phyloP scores from a whole-genome alignment of 2,113 vertebrate genomes.

The Tetrax tetrax region DNA sequence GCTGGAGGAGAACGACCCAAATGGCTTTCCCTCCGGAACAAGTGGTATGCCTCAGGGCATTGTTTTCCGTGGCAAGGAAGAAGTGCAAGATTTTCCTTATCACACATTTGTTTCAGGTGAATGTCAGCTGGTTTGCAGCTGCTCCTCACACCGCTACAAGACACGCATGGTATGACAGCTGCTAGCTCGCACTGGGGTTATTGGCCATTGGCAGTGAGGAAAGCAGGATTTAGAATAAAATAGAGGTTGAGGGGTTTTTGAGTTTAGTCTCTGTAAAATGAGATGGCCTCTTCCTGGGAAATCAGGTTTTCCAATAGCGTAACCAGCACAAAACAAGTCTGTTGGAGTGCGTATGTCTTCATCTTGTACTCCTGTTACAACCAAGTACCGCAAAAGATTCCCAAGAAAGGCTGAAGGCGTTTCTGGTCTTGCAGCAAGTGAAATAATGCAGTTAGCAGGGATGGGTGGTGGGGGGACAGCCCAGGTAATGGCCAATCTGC shows the following conservation, averaged over 20 bases:
- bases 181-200: neutral
- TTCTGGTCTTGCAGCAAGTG: neutral
- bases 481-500: rapidly evolving
- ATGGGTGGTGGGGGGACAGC: neutral
- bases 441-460: too few relatives aligned
- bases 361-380: neutral
- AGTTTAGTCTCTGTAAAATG: neutral
- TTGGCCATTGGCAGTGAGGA: neutral
- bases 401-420: neutral
- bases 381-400: neutral
- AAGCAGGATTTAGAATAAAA: neutral
- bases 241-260: neutral
- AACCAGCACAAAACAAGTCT: neutral
- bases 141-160: neutral
- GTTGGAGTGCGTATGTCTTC: neutral
- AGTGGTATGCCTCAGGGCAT: neutral
- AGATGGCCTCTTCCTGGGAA: neutral
- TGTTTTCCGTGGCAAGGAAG: neutral
- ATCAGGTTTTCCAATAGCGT: neutral
- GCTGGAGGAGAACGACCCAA: neutral
- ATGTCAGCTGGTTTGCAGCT: neutral
- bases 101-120: neutral
- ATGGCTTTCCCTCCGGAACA: neutral
- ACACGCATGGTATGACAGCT: neutral
- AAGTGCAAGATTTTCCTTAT: neutral